Conservation (phyloP, 1,140 invertebrate species). For the Anagrus nilaparvatae region DNA sequence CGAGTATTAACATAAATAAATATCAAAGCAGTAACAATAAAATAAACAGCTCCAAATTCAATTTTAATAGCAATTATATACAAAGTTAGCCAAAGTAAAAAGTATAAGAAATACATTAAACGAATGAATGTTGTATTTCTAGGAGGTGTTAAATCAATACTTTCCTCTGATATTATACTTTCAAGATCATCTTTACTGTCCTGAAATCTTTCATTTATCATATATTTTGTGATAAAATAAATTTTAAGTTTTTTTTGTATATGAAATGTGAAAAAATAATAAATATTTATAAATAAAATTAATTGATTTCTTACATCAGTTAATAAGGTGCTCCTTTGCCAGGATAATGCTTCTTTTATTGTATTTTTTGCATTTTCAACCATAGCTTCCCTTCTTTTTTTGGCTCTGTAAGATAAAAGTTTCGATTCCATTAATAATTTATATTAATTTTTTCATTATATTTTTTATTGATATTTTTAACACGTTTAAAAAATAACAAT, state of each 20-base stretch:
- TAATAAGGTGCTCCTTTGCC: constrained; percentile 15
- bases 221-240: background rate
- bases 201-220: constrained; percentile 22
- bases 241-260: background rate
- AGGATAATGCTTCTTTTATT: constrained; percentile 21
- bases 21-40: constrained; percentile 67
- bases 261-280: constrained; percentile 7
- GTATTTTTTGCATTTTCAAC: constrained; percentile 23
- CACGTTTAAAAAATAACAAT: too few species aligned
- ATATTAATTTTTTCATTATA: too few species aligned
- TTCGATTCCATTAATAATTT: constrained; percentile 31
- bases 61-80: constrained; percentile 62
- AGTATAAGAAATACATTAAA: constrained; percentile 36
- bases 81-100: constrained; percentile 54
- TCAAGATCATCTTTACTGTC: constrained; percentile 26
- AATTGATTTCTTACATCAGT: constrained; percentile 31
- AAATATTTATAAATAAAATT: constrained; percentile 11
- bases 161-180: constrained; percentile 24
- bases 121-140: constrained; percentile 18
- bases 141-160: constrained; percentile 19
- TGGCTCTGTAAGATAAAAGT: constrained; percentile 26
- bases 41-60: constrained; percentile 85
- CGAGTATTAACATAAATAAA: constrained; percentile 80
- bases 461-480: too few species aligned
- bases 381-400: constrained; percentile 25